Conservation (phyloP, 2,888 invertebrate species). For the Aphelenchoides bicaudatus region DNA sequence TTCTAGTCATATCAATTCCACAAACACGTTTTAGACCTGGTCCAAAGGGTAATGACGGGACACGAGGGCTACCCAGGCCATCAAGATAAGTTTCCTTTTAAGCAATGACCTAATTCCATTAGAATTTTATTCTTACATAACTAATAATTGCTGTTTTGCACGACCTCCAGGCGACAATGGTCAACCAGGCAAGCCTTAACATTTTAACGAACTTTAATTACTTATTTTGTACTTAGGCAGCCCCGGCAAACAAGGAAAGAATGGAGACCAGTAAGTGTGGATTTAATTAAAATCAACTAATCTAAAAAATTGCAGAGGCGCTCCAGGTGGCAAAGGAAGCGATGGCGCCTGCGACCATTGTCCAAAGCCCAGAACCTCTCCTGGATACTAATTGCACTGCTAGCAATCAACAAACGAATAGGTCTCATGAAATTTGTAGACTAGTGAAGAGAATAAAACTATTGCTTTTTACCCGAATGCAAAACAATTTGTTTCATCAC, state of each 20-base stretch:
- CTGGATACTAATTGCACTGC: slow-evolving; percentile 35
- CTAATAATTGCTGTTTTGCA: no score
- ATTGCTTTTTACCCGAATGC: no score
- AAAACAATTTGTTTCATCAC: no score
- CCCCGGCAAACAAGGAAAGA: slow-evolving; percentile 33
- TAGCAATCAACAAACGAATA: no score
- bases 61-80: background rate
- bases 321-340: slow-evolving; percentile 6
- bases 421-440: no score
- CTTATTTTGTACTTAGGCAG: background rate
- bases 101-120: no score
- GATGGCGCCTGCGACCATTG: slow-evolving; percentile 28
- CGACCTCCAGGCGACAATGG: slow-evolving; percentile 61
- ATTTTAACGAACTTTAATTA: background rate
- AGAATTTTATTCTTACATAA: no score
- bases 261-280: no score
- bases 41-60: no score
- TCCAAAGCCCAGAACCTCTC: slow-evolving; percentile 29
- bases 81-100: background rate
- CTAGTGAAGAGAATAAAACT: no score
- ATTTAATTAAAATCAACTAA: no score
- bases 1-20: background rate
- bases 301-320: no score
- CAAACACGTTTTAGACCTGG: background rate
- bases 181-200: slow-evolving; percentile 55